Evolutionary conservation across 1,140 invertebrate species (phyloP).

Genomic region (Neuroterus valhalla): DNA sequence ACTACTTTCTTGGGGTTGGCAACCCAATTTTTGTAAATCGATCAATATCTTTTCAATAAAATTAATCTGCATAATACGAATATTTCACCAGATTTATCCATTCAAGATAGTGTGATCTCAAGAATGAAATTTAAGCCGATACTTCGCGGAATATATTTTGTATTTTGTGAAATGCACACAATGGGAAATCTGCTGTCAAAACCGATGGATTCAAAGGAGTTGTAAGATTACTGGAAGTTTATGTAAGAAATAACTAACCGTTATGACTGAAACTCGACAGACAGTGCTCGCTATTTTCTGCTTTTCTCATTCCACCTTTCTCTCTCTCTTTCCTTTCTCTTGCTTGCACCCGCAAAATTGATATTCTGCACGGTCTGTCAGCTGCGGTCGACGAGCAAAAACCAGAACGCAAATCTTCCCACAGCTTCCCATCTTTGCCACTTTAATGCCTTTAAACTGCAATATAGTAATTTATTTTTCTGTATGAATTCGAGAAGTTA

Average conservation of each 20-base stretch:
- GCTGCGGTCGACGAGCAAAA: slow-evolving; percentile 36
- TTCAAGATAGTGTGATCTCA: not conserved
- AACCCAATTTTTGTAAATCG: too few species aligned
- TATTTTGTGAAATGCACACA: slow-evolving; percentile 19
- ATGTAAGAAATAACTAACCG: slow-evolving; percentile 27
- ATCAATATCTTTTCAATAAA: too few species aligned
- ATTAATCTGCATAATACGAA: too few species aligned
- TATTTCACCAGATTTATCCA: not conserved
- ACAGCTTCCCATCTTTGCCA: slow-evolving; percentile 18
- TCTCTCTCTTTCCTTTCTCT: slow-evolving; percentile 28
- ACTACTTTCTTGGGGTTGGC: too few species aligned
- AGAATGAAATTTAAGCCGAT: slow-evolving; percentile 12
- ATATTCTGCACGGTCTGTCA: slow-evolving; percentile 44
- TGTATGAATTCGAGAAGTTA: not conserved
- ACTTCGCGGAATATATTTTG: slow-evolving; percentile 1
- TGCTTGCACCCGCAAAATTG: slow-evolving; percentile 33
- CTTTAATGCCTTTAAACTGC: slow-evolving; percentile 22
- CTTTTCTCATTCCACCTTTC: slow-evolving; percentile 21
- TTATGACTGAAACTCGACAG: slow-evolving; percentile 23
- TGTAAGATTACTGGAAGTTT: slow-evolving; percentile 21
- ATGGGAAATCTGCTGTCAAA: slow-evolving; percentile 24
- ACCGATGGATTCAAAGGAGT: slow-evolving; percentile 10
- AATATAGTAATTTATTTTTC: slow-evolving; percentile 4
- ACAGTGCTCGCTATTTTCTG: slow-evolving; percentile 22
- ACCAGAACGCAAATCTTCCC: slow-evolving; percentile 21